A percentile compares a stretch with the other conserved stretches of the same genome.
Conservation (phyloP, 2,113 vertebrate genomes). For the Sprattus sprattus region DNA sequence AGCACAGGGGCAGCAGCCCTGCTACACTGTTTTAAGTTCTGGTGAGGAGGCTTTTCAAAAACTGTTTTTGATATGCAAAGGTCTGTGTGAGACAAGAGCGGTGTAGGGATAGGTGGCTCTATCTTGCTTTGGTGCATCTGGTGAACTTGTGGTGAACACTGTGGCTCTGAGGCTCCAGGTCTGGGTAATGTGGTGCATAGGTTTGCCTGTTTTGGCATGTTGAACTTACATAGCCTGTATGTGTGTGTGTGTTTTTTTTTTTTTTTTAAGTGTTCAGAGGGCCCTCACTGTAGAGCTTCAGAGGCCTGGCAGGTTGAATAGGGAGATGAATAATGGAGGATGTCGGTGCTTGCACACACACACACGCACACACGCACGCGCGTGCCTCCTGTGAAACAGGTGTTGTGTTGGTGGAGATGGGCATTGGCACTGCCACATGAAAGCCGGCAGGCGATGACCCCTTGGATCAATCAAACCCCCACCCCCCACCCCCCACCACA, state of each 20-base stretch:
- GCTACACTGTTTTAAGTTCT: background rate
- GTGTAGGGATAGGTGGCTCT: background rate
- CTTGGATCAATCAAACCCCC: background rate
- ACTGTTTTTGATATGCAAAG: slow-evolving; percentile 4
- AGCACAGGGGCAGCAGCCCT: background rate
- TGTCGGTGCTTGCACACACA: background rate
- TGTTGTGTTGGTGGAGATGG: slow-evolving; percentile 8
- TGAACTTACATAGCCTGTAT: background rate
- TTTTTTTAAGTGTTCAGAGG: slow-evolving; percentile 6
- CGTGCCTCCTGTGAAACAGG: background rate
- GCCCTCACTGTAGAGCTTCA: background rate
- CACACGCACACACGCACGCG: slow-evolving; percentile 20
- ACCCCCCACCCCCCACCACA: background rate
- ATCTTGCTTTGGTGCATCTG: background rate
- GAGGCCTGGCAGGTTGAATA: slow-evolving; percentile 33
- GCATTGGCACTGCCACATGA: background rate
- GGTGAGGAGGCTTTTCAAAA: background rate
- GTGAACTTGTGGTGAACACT: background rate
- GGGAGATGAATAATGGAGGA: slow-evolving; percentile 43
- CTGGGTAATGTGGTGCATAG: background rate
- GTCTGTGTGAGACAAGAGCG: background rate
- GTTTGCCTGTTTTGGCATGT: background rate
- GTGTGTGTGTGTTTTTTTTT: slow-evolving; percentile 4
- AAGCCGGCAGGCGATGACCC: background rate
- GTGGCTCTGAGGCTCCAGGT: background rate